Percentiles rank a stretch among this genome's conserved stretches.
These are phyloP conservation scores for Cynodonichthys magdalenae DNA, from an alignment of 2,797 vertebrate genomes.

Conservation along the genomic window DNA sequence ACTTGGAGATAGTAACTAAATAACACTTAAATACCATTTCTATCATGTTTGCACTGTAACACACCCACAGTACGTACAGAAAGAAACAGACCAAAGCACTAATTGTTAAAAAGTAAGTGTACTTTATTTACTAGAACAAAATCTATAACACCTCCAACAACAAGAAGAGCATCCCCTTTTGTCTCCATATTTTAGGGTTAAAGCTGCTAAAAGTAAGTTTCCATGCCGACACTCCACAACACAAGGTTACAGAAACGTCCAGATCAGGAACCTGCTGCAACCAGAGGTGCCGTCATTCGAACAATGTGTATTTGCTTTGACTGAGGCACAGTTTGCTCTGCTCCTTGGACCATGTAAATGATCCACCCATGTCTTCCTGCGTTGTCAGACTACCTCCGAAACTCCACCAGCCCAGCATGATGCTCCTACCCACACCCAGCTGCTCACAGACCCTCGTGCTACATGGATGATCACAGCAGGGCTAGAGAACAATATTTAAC, in stretches of 20 bases:
- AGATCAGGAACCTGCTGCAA: background rate
- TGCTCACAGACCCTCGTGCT: conserved; percentile 43
- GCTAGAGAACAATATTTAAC: conserved; percentile 49
- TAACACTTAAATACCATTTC: too few relatives aligned
- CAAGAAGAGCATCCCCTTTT: too few relatives aligned
- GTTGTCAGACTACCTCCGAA: conserved; percentile 3
- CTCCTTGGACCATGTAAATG: conserved; percentile 24
- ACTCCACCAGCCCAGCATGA: conserved; percentile 30
- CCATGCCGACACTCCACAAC: too few relatives aligned
- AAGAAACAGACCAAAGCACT: too few relatives aligned
- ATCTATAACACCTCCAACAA: too few relatives aligned
- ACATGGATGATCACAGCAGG: conserved; percentile 60
- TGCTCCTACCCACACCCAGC: conserved; percentile 12
- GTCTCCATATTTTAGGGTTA: too few relatives aligned
- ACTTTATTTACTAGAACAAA: too few relatives aligned
- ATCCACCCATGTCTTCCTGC: conserved; percentile 11
- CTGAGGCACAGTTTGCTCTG: conserved; percentile 10
- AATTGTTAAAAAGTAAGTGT: too few relatives aligned
- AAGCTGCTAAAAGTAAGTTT: too few relatives aligned
- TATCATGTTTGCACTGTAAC: too few relatives aligned
- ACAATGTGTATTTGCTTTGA: conserved; percentile 13
- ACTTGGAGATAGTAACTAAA: too few relatives aligned
- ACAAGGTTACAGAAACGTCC: background rate
- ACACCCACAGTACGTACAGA: too few relatives aligned
- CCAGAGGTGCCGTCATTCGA: conserved; percentile 8